phyloP scores from a whole-genome alignment of 2,888 invertebrate species.

The Synanthedon andrenaeformis region DNA sequence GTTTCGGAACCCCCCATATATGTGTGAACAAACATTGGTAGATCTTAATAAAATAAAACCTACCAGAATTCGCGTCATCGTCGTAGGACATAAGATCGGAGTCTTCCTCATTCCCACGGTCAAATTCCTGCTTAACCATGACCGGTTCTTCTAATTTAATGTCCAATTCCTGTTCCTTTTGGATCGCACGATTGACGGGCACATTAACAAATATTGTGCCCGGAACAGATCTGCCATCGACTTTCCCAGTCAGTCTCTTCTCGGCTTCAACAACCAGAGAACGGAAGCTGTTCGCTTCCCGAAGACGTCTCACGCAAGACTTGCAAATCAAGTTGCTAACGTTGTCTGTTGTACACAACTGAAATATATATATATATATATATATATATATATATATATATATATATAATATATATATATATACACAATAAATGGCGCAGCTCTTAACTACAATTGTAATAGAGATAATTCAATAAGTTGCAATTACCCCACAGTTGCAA shows the following conservation, averaged over 20 bases:
- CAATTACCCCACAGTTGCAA: too few relatives aligned
- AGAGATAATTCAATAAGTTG: too few relatives aligned
- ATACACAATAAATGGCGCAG: too few relatives aligned
- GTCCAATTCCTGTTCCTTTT: neutral
- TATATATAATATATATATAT: too few relatives aligned
- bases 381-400: too few relatives aligned
- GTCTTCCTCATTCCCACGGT: neutral
- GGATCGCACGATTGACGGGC: neutral
- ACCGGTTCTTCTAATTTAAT: neutral
- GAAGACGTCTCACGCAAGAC: constrained; percentile 27
- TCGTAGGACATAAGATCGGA: neutral
- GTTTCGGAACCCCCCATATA: too few relatives aligned
- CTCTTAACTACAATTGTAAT: too few relatives aligned
- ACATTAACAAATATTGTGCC: constrained; percentile 27
- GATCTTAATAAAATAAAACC: neutral
- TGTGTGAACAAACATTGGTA: too few relatives aligned
- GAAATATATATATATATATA: constrained; percentile 15
- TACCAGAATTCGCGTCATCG: neutral
- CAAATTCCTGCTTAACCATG: neutral
- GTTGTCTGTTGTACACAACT: constrained; percentile 31
- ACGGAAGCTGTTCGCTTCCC: constrained; percentile 35
- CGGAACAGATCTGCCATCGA: constrained; percentile 20
- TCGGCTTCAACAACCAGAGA: constrained; percentile 34
- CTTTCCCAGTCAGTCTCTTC: constrained; percentile 21
- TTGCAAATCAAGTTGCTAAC: constrained; percentile 31